Base-by-base conservation (phyloP, 2,797 vertebrate genomes). In the Molossus alvarezi region DNA sequence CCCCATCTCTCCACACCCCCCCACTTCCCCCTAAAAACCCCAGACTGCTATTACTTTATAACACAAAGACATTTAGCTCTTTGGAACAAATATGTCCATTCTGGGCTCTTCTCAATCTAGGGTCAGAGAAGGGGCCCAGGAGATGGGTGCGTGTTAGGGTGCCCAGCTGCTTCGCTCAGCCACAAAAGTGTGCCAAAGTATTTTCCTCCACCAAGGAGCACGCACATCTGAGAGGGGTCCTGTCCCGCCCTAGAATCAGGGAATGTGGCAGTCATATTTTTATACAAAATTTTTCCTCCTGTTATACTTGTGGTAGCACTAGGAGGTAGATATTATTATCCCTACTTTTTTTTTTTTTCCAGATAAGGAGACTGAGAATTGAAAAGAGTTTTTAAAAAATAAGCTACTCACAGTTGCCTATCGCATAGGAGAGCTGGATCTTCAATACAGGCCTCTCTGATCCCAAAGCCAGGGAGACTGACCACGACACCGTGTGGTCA, bases 301-400 rank as follows among this genome's bases (percentile, higher is more conserved):
- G 23, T 57, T 95, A 23, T 6, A 48, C 21, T 90, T 64, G 7
- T 4, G 21, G n/a, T 18, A 37, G 51, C 88, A n/a, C 12, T 29
- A n/a, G 29, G 71, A 76, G 7, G 37, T 65, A 67, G 23, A 23
- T 76, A 65, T 27, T 57, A 72, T 64, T 37, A 55, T 27, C 53
- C 60, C 1, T 10, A 5, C 5, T 53, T 55, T 57, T 33, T 33
- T 33, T 48, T 51, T 77, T 86, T 55, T 9, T 21, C 55, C 37
- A 77, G 80, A 25, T 67, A 79, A 93, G 48, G 25, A 88, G 60
- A 79, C 29, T 65, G 13, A 72, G 69, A 21, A 27, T 75, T 83
- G 21, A 71, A 76, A 75, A 76, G n/a, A 1, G 5, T 67, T 73
- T 33, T 5, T 13, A 20, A 60, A 71, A 79, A 71, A 13, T 55